phyloP scores from a whole-genome alignment of 1,140 invertebrate species.

The Drosophila orena region DNA sequence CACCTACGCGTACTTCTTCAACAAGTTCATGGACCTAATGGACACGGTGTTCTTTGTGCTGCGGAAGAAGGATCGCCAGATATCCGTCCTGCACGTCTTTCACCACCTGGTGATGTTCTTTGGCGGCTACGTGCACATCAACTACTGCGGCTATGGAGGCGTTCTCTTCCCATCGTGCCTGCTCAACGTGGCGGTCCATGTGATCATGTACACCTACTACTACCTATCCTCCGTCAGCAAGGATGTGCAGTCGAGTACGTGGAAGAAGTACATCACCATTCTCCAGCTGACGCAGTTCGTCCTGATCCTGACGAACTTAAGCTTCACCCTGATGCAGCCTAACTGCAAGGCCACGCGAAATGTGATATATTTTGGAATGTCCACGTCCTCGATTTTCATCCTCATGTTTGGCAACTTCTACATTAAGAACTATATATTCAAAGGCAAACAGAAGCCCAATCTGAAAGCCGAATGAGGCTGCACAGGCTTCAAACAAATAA shows the following conservation, averaged over 20 bases:
- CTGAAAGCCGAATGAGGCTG: background rate
- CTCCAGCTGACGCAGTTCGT: constrained; percentile 28
- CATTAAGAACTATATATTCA: constrained; percentile 4
- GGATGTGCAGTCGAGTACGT: constrained; percentile 12
- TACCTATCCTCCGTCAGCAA: constrained; percentile 32
- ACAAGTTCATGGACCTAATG: constrained; percentile 51
- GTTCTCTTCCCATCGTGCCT: constrained; percentile 84
- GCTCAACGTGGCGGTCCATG: constrained; percentile 26
- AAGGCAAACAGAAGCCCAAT: background rate
- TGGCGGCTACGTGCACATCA: background rate
- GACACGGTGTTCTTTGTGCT: constrained; percentile 64
- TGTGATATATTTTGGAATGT: background rate
- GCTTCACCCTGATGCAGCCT: background rate
- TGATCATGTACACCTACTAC: constrained; percentile 44
- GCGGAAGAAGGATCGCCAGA: constrained; percentile 55
- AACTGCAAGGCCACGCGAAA: constrained; percentile 7
- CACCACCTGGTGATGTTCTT: constrained; percentile 86
- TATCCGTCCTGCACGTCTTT: constrained; percentile 52
- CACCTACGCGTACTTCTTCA: constrained; percentile 46
- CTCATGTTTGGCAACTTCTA: constrained; percentile 21
- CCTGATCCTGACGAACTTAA: background rate
- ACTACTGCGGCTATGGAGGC: constrained; percentile 85
- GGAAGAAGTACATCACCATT: constrained; percentile 44
- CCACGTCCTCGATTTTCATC: background rate
- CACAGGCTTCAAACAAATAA: background rate